Conservation (phyloP, 2,113 vertebrate species). For the Guaruba guarouba region DNA sequence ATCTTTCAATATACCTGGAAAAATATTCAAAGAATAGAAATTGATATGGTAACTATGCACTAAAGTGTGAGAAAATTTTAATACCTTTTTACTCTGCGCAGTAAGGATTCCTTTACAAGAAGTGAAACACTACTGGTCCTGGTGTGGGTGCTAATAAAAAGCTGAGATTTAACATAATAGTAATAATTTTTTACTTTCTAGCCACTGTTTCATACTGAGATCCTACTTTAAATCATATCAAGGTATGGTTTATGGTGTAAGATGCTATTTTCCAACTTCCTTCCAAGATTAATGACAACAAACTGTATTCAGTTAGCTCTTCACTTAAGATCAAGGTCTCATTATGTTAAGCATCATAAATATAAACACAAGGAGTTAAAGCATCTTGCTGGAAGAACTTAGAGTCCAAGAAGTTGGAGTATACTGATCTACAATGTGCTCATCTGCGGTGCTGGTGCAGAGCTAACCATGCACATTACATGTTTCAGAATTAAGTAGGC, state of each 20-base stretch:
- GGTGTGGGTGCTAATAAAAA: not conserved
- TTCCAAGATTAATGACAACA: not conserved
- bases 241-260: not conserved
- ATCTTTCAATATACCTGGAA: slow-evolving; percentile 6
- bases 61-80: not conserved
- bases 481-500: not conserved
- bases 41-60: not conserved
- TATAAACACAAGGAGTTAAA: not conserved
- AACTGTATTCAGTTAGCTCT: not conserved
- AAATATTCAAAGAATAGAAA: not conserved
- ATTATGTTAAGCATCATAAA: not conserved
- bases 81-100: not conserved
- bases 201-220: not conserved
- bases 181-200: not conserved
- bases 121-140: not conserved
- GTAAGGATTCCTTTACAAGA: not conserved
- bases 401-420: not conserved
- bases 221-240: not conserved
- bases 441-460: not conserved
- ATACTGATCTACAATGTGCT: not conserved
- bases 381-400: not conserved
- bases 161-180: not conserved
- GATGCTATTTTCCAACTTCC: not conserved
- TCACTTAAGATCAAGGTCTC: not conserved
- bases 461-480: not conserved